phyloP scores from a whole-genome alignment of 2,888 invertebrate species.

The Embidobia sp. region DNA sequence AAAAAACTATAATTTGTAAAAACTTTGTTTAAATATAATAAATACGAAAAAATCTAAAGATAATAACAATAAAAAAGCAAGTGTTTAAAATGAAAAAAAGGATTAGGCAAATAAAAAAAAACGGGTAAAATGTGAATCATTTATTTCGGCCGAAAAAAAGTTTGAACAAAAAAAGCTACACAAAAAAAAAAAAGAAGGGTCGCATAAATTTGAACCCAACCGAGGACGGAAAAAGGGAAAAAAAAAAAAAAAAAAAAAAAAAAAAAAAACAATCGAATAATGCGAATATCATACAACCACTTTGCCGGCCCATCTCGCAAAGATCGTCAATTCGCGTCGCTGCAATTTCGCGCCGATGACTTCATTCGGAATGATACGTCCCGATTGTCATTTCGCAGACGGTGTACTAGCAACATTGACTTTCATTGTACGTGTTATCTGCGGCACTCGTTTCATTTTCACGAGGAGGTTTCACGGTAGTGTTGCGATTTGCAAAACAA shows the following conservation, averaged over 20 bases:
- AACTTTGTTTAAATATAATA: too few relatives aligned
- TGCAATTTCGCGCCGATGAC: slow-evolving; percentile 55
- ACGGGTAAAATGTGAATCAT: too few relatives aligned
- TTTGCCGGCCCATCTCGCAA: slow-evolving; percentile 8
- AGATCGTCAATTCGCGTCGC: slow-evolving; percentile 38
- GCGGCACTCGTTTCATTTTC: slow-evolving; percentile 63
- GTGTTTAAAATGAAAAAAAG: too few relatives aligned
- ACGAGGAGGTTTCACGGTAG: slow-evolving; percentile 60
- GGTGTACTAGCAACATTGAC: slow-evolving; percentile 55
- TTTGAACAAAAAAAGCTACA: too few relatives aligned
- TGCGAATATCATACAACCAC: background rate
- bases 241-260: background rate
- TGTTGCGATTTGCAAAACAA: slow-evolving; percentile 69
- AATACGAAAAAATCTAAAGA: too few relatives aligned
- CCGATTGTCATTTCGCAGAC: slow-evolving; percentile 59
- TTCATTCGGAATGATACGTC: slow-evolving; percentile 42
- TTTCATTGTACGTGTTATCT: slow-evolving; percentile 64
- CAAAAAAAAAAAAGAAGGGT: background rate
- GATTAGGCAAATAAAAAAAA: too few relatives aligned
- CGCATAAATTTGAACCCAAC: too few relatives aligned
- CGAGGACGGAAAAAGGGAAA: too few relatives aligned
- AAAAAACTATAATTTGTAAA: too few relatives aligned
- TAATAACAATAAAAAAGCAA: too few relatives aligned
- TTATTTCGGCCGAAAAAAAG: too few relatives aligned
- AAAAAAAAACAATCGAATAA: background rate